These are phyloP conservation scores for Gallinago solitaria DNA, from an alignment of 2,797 vertebrate species.

Conservation along the genomic window DNA sequence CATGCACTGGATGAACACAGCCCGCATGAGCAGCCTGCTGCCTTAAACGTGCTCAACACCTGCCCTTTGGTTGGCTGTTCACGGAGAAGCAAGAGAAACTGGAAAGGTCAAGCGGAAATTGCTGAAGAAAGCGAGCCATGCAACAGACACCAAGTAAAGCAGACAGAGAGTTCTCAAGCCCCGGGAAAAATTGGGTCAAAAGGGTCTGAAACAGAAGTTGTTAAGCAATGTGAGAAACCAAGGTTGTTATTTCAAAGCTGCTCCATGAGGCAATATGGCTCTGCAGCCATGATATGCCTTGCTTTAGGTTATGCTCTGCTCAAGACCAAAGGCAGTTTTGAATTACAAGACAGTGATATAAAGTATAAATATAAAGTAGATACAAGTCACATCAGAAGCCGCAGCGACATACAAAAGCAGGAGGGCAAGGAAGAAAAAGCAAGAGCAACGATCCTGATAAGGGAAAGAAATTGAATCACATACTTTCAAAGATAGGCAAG, in stretches of 20 bases:
- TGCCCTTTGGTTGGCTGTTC: background rate
- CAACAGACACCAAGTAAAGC: background rate
- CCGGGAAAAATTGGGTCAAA: background rate
- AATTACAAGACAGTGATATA: background rate
- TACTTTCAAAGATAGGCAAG: background rate
- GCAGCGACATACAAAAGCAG: background rate
- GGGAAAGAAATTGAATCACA: background rate
- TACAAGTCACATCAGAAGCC: background rate
- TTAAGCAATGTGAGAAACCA: slow-evolving; percentile 14
- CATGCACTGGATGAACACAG: background rate
- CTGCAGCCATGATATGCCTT: background rate
- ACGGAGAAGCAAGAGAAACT: background rate
- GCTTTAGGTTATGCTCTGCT: background rate
- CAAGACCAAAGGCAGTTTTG: background rate
- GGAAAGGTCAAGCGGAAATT: background rate
- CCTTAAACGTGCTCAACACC: background rate
- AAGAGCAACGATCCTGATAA: background rate
- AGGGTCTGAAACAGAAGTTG: slow-evolving; percentile 17
- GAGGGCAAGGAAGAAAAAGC: background rate
- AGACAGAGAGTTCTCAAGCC: background rate
- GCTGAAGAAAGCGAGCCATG: background rate
- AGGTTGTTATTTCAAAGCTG: background rate
- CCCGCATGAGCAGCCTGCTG: background rate
- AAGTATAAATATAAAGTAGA: background rate
- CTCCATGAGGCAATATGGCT: background rate